These are phyloP conservation scores for Morbakka virulenta DNA, from an alignment of 30 jellyfish, hydroid and myxozoan genomes.

Conservation along the genomic window DNA sequence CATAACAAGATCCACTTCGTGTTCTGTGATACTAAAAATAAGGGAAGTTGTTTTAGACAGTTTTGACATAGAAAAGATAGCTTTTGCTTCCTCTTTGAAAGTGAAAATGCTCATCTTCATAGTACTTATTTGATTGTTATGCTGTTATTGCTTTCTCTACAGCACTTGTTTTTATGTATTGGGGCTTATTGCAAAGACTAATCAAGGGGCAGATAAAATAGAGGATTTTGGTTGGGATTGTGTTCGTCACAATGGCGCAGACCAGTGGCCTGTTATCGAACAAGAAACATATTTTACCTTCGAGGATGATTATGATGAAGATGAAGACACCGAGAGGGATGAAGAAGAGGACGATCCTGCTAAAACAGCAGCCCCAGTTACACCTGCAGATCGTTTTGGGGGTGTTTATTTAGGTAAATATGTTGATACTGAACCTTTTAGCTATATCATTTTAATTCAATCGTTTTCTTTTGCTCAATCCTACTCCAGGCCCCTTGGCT, in stretches of 20 bases:
- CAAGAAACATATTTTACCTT: conserved; percentile 76
- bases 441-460: too few relatives aligned
- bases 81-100: too few relatives aligned
- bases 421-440: too few relatives aligned
- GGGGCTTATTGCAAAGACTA: conserved; percentile 86
- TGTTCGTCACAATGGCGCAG: conserved; percentile 91
- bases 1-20: too few relatives aligned
- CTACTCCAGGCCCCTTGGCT: too few relatives aligned
- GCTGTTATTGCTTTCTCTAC: not conserved
- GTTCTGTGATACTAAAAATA: too few relatives aligned
- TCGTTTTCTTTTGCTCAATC: too few relatives aligned
- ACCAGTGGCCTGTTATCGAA: conserved; percentile 92
- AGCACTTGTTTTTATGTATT: conserved; percentile 90
- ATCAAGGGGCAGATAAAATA: conserved; percentile 89
- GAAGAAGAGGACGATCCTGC: conserved; percentile 68
- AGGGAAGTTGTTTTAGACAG: too few relatives aligned
- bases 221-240: conserved; percentile 93
- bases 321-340: conserved; percentile 61
- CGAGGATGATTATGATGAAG: conserved; percentile 70
- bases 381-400: conserved; percentile 59
- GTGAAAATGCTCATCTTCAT: too few relatives aligned
- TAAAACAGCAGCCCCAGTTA: conserved; percentile 33
- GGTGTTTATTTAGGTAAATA: conserved; percentile 85
- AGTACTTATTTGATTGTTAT: too few relatives aligned
- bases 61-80: too few relatives aligned